Evolutionary conservation across 1,140 invertebrate genomes (phyloP), one percentile per base, ranked within the genome.

Genomic region (Drosophila mojavensis): DNA sequence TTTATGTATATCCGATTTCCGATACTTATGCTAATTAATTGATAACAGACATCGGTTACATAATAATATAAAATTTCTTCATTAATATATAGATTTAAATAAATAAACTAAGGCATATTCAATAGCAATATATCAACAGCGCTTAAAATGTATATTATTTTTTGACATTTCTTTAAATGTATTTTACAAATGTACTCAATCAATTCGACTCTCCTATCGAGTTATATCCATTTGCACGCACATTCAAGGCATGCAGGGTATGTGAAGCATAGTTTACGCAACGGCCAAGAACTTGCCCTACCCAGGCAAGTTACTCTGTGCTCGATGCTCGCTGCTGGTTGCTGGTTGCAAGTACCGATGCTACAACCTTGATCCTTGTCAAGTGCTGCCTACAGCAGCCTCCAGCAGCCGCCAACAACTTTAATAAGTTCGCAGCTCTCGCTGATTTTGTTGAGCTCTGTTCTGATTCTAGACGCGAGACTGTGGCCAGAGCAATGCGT

Each of bases 331-430:
- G 60, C 5, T 59, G 39, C 56, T 13, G 48, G 41, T 39, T 59
- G 60, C 67, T 33, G 5, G 58, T 15, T 50, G 72, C 66, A 75
- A 70, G 59, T 75, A 55, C 47, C 41, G 53, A 56, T 62, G 60
- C 53, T 53, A 65, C 79, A 90, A 90, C 88, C 88, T 91, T 91
- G 88, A 91, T 91, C 88, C 88, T 91, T 91, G 88, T 90, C 86
- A 90, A 90, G 85, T 90, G 81, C 86, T 79, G 70, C 70, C 61
- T 60, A 70, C 76, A 78, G 71, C 62, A 79, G 81, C 62, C 55
- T 47, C 51, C 76, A 56, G 45, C 50, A 58, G 64, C 61, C 56
- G 60, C 50, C 73, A 71, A 64, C 75, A 81, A 78, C 81, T 81
- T 89, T 89, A 89, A 89, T 89, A 89, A 89, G 84, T 89, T 89